Percentiles rank a stretch among this genome's conserved stretches.
Evolutionary conservation across 2,113 vertebrate species (phyloP).

Genomic region (Podarcis raffonei): DNA sequence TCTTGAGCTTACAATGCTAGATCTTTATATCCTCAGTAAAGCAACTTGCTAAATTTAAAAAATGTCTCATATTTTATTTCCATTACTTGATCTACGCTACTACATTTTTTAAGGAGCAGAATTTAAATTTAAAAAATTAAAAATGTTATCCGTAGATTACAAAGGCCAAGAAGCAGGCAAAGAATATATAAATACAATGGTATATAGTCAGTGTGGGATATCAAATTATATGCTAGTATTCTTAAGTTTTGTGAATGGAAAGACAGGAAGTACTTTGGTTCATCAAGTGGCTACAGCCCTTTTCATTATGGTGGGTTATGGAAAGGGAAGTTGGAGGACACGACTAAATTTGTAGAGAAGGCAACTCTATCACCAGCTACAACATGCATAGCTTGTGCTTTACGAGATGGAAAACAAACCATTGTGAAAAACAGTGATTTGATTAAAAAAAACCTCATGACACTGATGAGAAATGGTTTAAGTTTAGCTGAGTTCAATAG

Average conservation of each 20-base stretch:
- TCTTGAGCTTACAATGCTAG: slow-evolving; percentile 7
- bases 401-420: slow-evolving; percentile 57
- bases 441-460: too few relatives aligned
- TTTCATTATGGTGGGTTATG: slow-evolving; percentile 8
- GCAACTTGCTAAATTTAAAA: slow-evolving; percentile 9
- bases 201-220: slow-evolving; percentile 40
- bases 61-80: slow-evolving; percentile 3
- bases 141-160: slow-evolving; percentile 42
- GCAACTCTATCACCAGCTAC: slow-evolving; percentile 46
- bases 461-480: too few relatives aligned
- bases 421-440: too few relatives aligned
- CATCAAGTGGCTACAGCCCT: neutral
- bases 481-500: too few relatives aligned
- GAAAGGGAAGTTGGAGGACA: slow-evolving; percentile 54
- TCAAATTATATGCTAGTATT: slow-evolving; percentile 39
- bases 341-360: slow-evolving; percentile 42
- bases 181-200: slow-evolving; percentile 35
- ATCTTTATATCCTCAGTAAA: slow-evolving; percentile 43
- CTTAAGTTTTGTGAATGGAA: slow-evolving; percentile 4
- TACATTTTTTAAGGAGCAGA: slow-evolving; percentile 34
- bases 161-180: slow-evolving; percentile 40
- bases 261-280: slow-evolving; percentile 21
- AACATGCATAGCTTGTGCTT: slow-evolving; percentile 51
- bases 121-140: slow-evolving; percentile 59
- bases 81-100: slow-evolving; percentile 16